Conservation (phyloP, 2,113 vertebrate species). For the Aythya baeri region DNA sequence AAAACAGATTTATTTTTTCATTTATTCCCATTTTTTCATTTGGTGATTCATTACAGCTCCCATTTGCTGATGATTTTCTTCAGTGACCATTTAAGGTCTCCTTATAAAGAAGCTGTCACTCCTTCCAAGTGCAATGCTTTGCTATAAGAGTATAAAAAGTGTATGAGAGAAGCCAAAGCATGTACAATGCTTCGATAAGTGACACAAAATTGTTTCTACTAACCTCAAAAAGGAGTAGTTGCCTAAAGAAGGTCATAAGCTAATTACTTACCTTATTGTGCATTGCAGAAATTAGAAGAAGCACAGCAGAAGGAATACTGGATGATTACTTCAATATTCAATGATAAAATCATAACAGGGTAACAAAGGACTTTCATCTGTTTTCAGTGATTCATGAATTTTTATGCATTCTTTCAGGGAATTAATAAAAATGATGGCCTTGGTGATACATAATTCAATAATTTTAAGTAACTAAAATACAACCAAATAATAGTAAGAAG, state of each 20-base stretch:
- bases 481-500: neutral
- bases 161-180: neutral
- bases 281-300: neutral
- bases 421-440: rapidly evolving
- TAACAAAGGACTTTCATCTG: neutral
- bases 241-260: neutral
- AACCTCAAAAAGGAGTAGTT: neutral
- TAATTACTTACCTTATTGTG: neutral
- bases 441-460: neutral
- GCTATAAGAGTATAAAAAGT: neutral
- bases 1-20: neutral
- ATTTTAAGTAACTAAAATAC: neutral
- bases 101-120: neutral
- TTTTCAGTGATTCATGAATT: neutral
- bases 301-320: neutral
- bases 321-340: neutral
- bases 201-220: neutral
- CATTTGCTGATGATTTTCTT: neutral
- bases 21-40: neutral
- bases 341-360: neutral
- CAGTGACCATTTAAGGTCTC: neutral
- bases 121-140: neutral
- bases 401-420: neutral
- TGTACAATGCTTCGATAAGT: neutral
- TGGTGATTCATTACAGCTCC: neutral